phyloP scores from a whole-genome alignment of 2,888 invertebrate species.

The Ctenicera cuprea region DNA sequence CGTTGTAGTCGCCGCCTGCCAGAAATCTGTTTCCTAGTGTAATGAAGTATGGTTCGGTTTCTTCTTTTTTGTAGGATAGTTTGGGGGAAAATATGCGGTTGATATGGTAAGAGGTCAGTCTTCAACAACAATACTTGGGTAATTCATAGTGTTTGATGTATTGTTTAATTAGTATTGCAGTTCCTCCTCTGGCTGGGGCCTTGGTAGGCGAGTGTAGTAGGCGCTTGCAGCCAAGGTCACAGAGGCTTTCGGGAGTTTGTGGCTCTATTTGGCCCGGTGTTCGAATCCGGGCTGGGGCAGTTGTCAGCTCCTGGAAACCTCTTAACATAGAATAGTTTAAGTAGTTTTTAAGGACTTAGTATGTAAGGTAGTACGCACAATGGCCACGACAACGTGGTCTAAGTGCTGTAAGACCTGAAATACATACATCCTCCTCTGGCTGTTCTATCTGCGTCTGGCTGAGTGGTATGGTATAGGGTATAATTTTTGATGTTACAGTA shows the following conservation, averaged over 20 bases:
- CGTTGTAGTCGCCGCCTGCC: slow-evolving; percentile 22
- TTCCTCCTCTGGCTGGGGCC: no score
- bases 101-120: slow-evolving; percentile 15
- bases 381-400: no score
- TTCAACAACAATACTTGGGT: slow-evolving; percentile 28
- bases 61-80: slow-evolving; percentile 8
- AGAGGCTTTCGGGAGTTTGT: no score
- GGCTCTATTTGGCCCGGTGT: not conserved
- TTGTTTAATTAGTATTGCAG: not conserved
- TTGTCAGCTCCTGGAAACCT: no score
- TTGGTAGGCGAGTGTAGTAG: no score
- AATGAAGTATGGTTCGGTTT: slow-evolving; percentile 10
- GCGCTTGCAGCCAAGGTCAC: no score
- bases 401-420: no score
- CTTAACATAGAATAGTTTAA: no score
- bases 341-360: no score
- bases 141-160: slow-evolving; percentile 21
- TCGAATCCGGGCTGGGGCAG: no score
- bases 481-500: slow-evolving; percentile 19
- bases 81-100: slow-evolving; percentile 5
- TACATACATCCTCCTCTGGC: not conserved
- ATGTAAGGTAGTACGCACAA: no score
- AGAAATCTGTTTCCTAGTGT: slow-evolving; percentile 12
- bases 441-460: slow-evolving; percentile 6
- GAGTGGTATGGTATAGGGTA: slow-evolving; percentile 7